Evolutionary conservation across 2,888 invertebrate genomes (phyloP), one percentile per base, ranked within the genome.

Genomic region (Tachystola acroxantha): DNA sequence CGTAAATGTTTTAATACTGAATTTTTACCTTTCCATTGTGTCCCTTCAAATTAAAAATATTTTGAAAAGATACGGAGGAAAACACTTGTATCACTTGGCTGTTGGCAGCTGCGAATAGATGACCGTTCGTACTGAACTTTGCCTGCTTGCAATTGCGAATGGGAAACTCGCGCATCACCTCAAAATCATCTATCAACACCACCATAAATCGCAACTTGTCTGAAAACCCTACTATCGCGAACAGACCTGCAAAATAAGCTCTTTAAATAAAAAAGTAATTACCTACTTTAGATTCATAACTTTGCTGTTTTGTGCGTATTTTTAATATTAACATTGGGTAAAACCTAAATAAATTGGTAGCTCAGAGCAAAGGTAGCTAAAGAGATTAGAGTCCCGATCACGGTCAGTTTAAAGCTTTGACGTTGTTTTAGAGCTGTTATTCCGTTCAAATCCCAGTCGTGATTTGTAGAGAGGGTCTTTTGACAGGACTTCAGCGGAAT

Each of bases 171-270:
- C 91, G 88, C 76, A 92, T 89, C 25, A 86, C 90, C 88, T 92
- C 89, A 35, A 98, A 90, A 64, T 97, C 96, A 57, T 97, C 96
- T 56, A 97, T 93, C 47, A 96, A 88, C 13, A 98, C 92, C 39
- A 94, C 94, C 89, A 96, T 92, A 49, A 96, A 93, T 32, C 96
- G 90, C 2, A 98, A 81, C 73, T 97, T 96, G 71, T 97, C 97
- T 1, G 94, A 93, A 72, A 97, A 97, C 0, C 97, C 97, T 20
- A 96, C 92, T 27, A 96, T 91, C 1, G 95, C 91, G 69, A 96
- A 96, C 1, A 97, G 88, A 3, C 96, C 97, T 47, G 88, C 81
- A 54, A 73, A 39, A 10, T 6, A 16, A 16, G 16, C 16, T 16
- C 16, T 16, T 4, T 3, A 4, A 16, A 16, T 16, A 16, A 6